phyloP scores from a whole-genome alignment of 37 sponge, comb jelly and placozoan genomes.

The Diacarnus erythraeanus region DNA sequence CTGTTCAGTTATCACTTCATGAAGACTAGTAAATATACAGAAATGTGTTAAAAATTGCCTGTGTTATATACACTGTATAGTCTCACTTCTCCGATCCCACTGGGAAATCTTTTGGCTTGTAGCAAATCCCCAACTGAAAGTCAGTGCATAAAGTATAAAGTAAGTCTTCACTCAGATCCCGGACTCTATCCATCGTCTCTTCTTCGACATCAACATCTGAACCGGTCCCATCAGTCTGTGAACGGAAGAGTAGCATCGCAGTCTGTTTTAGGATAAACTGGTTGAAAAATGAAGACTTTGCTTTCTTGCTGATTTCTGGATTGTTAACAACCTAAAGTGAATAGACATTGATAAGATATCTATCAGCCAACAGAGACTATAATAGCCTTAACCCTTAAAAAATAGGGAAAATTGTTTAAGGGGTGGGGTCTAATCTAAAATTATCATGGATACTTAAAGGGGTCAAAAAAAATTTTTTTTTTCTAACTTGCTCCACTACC shows the following conservation, averaged over 20 bases:
- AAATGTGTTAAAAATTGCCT: background rate
- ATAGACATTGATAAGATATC: background rate
- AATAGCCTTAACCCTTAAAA: too few relatives aligned
- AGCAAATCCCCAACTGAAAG: conserved; percentile 59
- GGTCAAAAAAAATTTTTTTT: too few relatives aligned
- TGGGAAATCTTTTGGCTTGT: conserved; percentile 43
- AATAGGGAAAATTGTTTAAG: too few relatives aligned
- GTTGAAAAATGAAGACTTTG: conserved; percentile 65
- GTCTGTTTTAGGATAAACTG: conserved; percentile 31
- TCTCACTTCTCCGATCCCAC: conserved; percentile 33
- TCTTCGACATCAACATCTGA: background rate
- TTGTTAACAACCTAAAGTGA: conserved; percentile 56
- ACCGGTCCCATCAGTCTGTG: background rate
- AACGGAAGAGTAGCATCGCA: conserved; percentile 21
- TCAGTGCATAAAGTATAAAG: conserved; percentile 38
- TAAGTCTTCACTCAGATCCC: background rate
- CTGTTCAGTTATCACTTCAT: too few relatives aligned
- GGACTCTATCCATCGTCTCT: background rate
- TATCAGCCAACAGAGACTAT: too few relatives aligned
- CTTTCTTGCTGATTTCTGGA: conserved; percentile 42
- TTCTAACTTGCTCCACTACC: too few relatives aligned
- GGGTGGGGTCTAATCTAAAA: too few relatives aligned
- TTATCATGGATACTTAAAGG: too few relatives aligned
- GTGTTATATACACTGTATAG: too few relatives aligned
- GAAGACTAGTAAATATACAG: background rate